A percentile compares a stretch with the other conserved stretches of the same genome.
Evolutionary conservation across 2,113 vertebrate genomes (phyloP).

Genomic region (Sylvia atricapilla): DNA sequence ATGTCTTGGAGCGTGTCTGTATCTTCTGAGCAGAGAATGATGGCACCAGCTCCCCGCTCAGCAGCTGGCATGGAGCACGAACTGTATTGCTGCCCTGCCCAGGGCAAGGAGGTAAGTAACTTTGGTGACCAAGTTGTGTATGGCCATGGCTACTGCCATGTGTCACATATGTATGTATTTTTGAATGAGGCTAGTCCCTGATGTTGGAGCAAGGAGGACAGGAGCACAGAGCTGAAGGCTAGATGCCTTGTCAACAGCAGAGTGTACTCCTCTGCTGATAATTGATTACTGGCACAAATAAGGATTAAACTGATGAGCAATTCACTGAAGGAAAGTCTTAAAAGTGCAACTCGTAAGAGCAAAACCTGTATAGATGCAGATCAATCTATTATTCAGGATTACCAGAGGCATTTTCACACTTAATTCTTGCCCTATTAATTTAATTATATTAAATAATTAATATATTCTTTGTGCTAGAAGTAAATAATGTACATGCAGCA

Average conservation of each 20-base stretch:
- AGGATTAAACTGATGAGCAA: background rate
- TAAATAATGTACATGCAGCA: background rate
- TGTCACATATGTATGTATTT: background rate
- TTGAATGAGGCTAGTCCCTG: background rate
- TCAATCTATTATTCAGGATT: slow-evolving; percentile 26
- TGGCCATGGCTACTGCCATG: background rate
- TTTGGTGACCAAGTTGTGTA: fast-evolving
- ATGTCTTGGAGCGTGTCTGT: background rate
- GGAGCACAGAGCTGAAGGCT: background rate
- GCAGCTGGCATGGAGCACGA: fast-evolving
- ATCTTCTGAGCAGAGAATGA: background rate
- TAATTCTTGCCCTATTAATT: background rate
- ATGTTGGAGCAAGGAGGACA: background rate
- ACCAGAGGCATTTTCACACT: background rate
- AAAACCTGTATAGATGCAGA: background rate
- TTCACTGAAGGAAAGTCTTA: background rate
- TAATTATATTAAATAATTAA: slow-evolving; percentile 58
- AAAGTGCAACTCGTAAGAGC: background rate
- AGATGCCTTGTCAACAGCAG: background rate
- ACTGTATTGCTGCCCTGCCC: background rate
- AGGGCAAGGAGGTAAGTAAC: background rate
- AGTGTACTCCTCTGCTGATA: background rate
- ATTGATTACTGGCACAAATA: background rate
- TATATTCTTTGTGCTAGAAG: background rate
- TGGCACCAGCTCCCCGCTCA: background rate